These are phyloP conservation scores for Suillia variegata DNA, from an alignment of 2,888 invertebrate genomes.

Conservation along the genomic window DNA sequence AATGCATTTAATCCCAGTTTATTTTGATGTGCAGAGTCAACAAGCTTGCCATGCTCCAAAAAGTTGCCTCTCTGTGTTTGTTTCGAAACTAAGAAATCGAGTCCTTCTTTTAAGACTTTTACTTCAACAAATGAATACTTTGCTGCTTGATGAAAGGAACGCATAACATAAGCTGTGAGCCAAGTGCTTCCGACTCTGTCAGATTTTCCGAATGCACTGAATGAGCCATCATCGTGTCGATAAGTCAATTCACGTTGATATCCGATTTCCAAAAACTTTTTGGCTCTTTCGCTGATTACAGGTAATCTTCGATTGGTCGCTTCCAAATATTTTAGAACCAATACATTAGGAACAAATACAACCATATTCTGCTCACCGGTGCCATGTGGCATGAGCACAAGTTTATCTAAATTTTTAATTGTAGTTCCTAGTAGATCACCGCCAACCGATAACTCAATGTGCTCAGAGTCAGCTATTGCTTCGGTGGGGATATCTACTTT, in stretches of 20 bases:
- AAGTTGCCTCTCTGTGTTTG: slow-evolving; percentile 80
- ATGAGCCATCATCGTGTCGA: slow-evolving; percentile 76
- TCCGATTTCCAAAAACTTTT: slow-evolving; percentile 65
- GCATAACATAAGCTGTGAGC: slow-evolving; percentile 84
- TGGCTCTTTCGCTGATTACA: slow-evolving; percentile 67
- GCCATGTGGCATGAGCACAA: slow-evolving; percentile 80
- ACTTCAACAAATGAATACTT: slow-evolving; percentile 75
- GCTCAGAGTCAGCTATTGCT: slow-evolving; percentile 74
- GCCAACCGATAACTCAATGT: slow-evolving; percentile 73
- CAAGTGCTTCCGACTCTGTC: slow-evolving; percentile 73
- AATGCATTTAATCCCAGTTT: slow-evolving; percentile 82
- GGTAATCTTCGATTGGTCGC: slow-evolving; percentile 71
- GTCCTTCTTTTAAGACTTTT: slow-evolving; percentile 68
- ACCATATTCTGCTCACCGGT: slow-evolving; percentile 73
- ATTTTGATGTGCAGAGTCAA: slow-evolving; percentile 66
- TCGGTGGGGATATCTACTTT: slow-evolving; percentile 77
- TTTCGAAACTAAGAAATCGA: slow-evolving; percentile 73
- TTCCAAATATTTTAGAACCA: slow-evolving; percentile 71
- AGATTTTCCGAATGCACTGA: slow-evolving; percentile 78
- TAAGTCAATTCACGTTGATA: slow-evolving; percentile 81
- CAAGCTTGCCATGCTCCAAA: slow-evolving; percentile 78
- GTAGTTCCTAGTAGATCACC: slow-evolving; percentile 80
- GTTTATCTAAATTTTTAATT: slow-evolving; percentile 74
- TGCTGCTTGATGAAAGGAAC: slow-evolving; percentile 76
- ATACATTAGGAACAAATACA: slow-evolving; percentile 73